Conservation (phyloP, 2,113 vertebrate species). For the Tamias sibiricus region DNA sequence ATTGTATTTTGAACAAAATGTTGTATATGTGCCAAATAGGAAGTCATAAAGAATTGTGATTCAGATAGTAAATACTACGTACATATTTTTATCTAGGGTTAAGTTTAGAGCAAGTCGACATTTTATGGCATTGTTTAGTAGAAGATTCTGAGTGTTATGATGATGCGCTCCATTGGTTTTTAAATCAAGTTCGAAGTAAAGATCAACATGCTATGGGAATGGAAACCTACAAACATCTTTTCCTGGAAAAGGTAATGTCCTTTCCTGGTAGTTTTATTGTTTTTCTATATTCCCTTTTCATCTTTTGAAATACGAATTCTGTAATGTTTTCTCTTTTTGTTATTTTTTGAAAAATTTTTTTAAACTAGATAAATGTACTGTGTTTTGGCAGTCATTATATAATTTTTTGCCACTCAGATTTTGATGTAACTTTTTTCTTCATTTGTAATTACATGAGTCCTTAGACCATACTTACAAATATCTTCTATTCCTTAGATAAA, state of each 20-base stretch:
- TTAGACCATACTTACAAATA: neutral
- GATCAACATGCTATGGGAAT: slow-evolving; percentile 99
- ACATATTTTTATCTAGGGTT: slow-evolving; percentile 88
- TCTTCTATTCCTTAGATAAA: neutral
- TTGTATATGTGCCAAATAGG: neutral
- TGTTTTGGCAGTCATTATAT: neutral
- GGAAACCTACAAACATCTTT: slow-evolving; percentile 99
- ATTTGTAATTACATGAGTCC: neutral
- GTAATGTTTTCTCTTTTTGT: neutral
- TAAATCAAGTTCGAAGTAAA: slow-evolving; percentile 99
- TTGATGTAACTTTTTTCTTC: neutral
- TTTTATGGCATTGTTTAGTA: slow-evolving; percentile 98
- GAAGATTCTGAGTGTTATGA: slow-evolving; percentile 98
- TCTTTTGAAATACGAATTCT: slow-evolving; percentile 12
- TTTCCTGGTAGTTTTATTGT: slow-evolving; percentile 18
- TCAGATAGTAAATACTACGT: neutral
- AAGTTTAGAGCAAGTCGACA: slow-evolving; percentile 99
- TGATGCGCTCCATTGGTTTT: slow-evolving; percentile 98
- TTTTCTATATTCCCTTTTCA: neutral
- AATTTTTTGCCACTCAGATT: neutral
- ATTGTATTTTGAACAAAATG: neutral
- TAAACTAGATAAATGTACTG: neutral
- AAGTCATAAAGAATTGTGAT: neutral
- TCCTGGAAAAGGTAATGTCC: slow-evolving; percentile 95
- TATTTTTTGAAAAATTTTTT: neutral